These are phyloP conservation scores for Ophion costatus DNA, from an alignment of 2,888 invertebrate species.

Conservation along the genomic window DNA sequence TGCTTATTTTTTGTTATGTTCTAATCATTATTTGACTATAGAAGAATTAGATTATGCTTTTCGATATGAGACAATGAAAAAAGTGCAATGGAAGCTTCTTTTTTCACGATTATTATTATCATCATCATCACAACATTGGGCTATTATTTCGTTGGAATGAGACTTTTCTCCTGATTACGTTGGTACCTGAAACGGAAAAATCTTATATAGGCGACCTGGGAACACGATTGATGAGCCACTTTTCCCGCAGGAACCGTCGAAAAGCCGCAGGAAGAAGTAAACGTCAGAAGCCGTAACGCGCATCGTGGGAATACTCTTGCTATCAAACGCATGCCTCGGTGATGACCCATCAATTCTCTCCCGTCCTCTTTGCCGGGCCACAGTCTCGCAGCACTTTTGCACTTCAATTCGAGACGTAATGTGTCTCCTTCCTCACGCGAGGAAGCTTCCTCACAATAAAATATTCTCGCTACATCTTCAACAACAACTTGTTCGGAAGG, in stretches of 20 bases:
- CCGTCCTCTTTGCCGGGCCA: slow-evolving; percentile 54
- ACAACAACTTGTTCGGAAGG: no score
- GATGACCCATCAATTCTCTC: slow-evolving; percentile 66
- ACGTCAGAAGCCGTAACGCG: slow-evolving; percentile 58
- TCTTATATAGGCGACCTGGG: slow-evolving; percentile 51
- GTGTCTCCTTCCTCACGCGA: neutral
- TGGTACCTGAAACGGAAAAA: slow-evolving; percentile 40
- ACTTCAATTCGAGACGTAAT: slow-evolving; percentile 12
- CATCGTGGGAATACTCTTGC: slow-evolving; percentile 60
- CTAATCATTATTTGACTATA: no score
- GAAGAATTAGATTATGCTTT: no score
- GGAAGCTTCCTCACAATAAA: neutral
- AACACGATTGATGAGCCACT: slow-evolving; percentile 54
- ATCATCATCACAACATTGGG: neutral
- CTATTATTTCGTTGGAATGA: slow-evolving; percentile 22
- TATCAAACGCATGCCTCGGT: slow-evolving; percentile 60
- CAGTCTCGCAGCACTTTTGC: slow-evolving; percentile 41
- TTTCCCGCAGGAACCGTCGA: slow-evolving; percentile 55
- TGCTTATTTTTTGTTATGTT: no score
- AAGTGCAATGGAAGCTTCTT: no score
- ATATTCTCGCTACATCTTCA: no score
- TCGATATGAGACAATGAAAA: no score
- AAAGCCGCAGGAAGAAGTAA: slow-evolving; percentile 45
- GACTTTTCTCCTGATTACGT: slow-evolving; percentile 26
- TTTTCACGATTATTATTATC: no score